Evolutionary conservation across 2,113 vertebrate species (phyloP).

Genomic region (Nycticorax nycticorax): DNA sequence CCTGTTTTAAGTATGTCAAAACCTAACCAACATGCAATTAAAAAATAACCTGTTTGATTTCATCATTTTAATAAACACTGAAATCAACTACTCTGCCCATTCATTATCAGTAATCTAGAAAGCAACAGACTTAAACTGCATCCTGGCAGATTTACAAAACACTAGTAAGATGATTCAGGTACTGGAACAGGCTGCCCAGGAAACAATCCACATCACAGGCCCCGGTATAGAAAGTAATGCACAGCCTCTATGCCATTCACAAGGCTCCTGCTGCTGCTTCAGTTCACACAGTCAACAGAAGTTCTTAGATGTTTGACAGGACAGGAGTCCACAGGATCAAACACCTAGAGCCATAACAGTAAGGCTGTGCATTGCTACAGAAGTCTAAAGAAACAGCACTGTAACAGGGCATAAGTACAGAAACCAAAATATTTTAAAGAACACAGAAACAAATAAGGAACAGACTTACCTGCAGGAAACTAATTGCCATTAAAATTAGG

Average conservation of each 20-base stretch:
- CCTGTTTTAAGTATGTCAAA: background rate
- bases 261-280: background rate
- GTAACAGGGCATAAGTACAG: background rate
- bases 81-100: background rate
- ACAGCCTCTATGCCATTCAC: background rate
- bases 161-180: background rate
- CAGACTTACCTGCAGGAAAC: constrained; percentile 91
- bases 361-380: background rate
- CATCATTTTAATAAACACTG: background rate
- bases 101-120: background rate
- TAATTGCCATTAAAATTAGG: constrained; percentile 98
- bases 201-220: background rate
- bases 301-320: background rate
- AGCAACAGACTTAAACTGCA: background rate
- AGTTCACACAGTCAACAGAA: background rate
- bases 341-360: background rate
- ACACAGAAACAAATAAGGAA: background rate
- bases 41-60: background rate
- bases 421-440: background rate
- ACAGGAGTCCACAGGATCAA: background rate
- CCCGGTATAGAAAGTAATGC: background rate
- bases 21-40: background rate
- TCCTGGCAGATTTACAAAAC: background rate
- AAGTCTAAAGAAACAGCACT: background rate
- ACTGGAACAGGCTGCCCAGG: background rate